Conservation (phyloP, 2,113 vertebrate species). For the Sturnus vulgaris region DNA sequence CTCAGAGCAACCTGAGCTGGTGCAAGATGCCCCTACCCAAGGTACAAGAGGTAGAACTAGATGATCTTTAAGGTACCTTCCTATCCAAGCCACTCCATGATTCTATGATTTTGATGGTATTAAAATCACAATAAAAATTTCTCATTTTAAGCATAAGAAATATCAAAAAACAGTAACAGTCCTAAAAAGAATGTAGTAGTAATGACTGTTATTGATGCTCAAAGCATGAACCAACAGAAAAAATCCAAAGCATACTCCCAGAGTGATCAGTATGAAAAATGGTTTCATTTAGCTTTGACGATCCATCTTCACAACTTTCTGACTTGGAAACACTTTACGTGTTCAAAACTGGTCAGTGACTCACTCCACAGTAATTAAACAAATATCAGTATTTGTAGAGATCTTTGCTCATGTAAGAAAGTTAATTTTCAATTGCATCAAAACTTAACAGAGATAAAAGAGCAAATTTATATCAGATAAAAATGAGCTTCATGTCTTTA, state of each 20-base stretch:
- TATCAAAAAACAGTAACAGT: background rate
- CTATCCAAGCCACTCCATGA: background rate
- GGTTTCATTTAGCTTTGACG: background rate
- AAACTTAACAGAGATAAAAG: background rate
- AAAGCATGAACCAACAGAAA: background rate
- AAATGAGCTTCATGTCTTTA: background rate
- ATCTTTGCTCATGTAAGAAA: background rate
- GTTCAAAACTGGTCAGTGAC: background rate
- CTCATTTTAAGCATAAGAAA: background rate
- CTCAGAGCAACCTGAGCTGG: background rate
- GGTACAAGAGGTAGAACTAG: rapidly evolving
- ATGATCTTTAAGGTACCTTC: background rate
- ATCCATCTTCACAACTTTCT: background rate
- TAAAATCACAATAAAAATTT: background rate
- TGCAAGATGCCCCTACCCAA: background rate
- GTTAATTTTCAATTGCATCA: background rate
- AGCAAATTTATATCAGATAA: background rate
- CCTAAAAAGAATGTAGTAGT: background rate
- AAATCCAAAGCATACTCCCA: background rate
- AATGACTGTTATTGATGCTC: background rate
- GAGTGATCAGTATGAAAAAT: background rate
- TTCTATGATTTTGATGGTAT: background rate
- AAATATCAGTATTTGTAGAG: background rate
- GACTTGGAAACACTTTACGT: background rate
- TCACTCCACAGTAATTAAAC: background rate